A percentile compares a stretch with the other conserved stretches of the same genome.
Evolutionary conservation across 2,888 invertebrate species (phyloP).

Genomic region (Chymomyza fuscimana): DNA sequence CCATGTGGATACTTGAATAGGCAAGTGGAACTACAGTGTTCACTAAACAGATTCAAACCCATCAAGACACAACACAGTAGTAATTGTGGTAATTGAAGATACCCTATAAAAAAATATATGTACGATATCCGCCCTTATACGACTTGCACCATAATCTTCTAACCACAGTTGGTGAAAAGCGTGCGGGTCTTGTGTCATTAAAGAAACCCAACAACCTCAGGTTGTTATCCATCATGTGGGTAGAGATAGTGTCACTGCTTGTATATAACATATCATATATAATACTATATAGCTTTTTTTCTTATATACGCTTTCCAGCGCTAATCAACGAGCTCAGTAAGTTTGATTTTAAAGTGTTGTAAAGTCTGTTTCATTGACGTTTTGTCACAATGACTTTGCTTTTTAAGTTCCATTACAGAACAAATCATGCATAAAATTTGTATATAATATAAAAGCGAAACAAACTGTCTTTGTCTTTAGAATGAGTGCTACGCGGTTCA

Average conservation of each 20-base stretch:
- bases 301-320: neutral
- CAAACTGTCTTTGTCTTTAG: neutral
- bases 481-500: conserved; percentile 21
- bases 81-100: neutral
- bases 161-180: neutral
- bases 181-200: neutral
- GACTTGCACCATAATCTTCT: neutral
- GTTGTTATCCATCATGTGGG: neutral
- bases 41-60: neutral
- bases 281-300: neutral
- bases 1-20: no score
- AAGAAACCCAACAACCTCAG: conserved; percentile 3
- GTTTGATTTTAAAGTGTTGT: neutral
- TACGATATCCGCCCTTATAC: neutral
- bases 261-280: neutral
- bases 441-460: conserved; percentile 9
- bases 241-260: neutral
- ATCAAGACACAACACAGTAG: no score
- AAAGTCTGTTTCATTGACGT: conserved; percentile 20
- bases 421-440: conserved; percentile 20
- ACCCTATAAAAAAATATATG: neutral
- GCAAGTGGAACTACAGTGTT: no score
- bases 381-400: conserved; percentile 58
- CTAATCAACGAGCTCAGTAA: neutral
- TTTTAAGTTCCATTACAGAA: conserved; percentile 10